Base-by-base conservation (phyloP, 53 echinoderm and acorn worm species). In the Hippasteria phrygiana region DNA sequence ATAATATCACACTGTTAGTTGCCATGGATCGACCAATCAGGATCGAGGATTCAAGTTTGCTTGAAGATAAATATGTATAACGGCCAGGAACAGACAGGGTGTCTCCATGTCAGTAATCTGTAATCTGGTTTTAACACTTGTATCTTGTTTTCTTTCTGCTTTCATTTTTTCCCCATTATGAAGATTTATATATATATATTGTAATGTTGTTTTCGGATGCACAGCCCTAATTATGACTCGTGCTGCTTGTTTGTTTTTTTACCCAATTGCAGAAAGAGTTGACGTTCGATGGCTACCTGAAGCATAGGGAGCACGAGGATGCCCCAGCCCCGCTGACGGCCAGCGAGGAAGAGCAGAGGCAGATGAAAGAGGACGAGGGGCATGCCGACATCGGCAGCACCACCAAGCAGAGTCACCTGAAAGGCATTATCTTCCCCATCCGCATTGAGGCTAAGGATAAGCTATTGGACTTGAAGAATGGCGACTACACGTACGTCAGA, bases 381-480 rank as follows among this genome's bases (percentile, higher is more conserved):
- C 78, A 86, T 16, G 39, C 76, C 31, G 90, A 94, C 22, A 91
- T 95, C 56, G 93, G 93, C 67, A 90, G 95, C 50, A 82, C 92
- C 78, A 91, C 93, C n/a, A 97, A 95, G 90, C 89, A 89, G 59
- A 94, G 95, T 45, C 95, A 95, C 13, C 88, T 97, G 80, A 83
- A 89, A 17, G 95, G 95, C 16, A 81, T 97, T 40, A 81, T 89
- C 8, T 97, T 97, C 80, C 97, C 92, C 9, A 37, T 97, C 27
- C 87, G 83, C 14, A 43, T 29, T 12, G 95, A 81, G 14, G 95
- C 97, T 43, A 35, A 87, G 42, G 88, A 86, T 17, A 88, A 75
- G 54, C 80, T 97, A 34, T 45, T 62, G 51, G 79, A 53, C 4
- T 43, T 97, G 45, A 87, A 55, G 75, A 83, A 92, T 20, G 29